Base-by-base conservation (phyloP, 2,113 vertebrate species). In the Sebastes schlegelii region DNA sequence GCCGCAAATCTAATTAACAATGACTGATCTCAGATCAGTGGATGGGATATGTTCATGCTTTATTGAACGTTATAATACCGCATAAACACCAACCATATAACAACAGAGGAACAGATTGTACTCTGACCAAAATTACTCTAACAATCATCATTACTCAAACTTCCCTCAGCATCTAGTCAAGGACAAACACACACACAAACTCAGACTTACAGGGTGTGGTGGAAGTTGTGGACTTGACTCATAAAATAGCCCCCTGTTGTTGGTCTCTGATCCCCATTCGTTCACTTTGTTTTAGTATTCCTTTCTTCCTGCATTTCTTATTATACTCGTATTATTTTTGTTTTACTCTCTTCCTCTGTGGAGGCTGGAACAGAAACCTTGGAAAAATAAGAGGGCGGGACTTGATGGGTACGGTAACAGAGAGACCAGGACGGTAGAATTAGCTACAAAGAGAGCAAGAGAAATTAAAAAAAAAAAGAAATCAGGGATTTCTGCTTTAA, bases 341-440 rank as follows among this genome's bases (percentile, higher is more conserved):
- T 95, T 96, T 63, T 92, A 86, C 91, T 93, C 40, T 92, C 93
- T 94, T 94, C 92, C 90, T 91, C 75, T 86, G 74, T 93, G 87
- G 89, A 92, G 77, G 75, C 74, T 68, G 78, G 52, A 78, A 58
- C 69, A 80, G 77, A 91, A 66, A 77, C 67, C 54, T 72, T 62
- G 54, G 71, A 54, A 86, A 84, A 77, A 79, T 52, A 62, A 77
- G 67, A 46, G 58, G 12, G 74, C 17, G 66, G 49, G 19, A 58
- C 70, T 19, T 78, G 13, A 77, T 82, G 52, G 17, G 52, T 63
- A 60, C 16, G 52, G 49, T n/a, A 77, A 49, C 52, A 74, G 49
- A 57, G 21, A 46, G 61, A 75, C 52, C 9, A 10, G 46, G 52
- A 62, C 55, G 57, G 79, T 79, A 82, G 74, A 79, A 81, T 85